These are phyloP conservation scores for Tragopan temminckii DNA, from an alignment of 2,797 vertebrate species.

Conservation along the genomic window DNA sequence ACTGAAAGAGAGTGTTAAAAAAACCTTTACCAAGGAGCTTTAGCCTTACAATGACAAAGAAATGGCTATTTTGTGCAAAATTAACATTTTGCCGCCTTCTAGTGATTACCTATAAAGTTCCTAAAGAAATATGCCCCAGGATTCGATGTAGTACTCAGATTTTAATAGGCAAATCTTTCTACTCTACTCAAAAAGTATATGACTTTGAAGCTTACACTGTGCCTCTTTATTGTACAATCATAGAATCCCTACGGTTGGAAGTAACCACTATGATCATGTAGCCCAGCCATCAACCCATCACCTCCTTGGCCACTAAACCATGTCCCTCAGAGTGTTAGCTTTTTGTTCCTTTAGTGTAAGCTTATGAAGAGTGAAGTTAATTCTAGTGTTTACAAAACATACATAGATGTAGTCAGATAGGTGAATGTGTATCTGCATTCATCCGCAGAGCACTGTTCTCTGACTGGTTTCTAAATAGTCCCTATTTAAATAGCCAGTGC, in stretches of 20 bases:
- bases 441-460: not conserved
- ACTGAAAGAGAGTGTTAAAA: not conserved
- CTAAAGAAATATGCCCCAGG: not conserved
- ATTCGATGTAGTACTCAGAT: not conserved
- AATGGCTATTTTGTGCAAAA: not conserved
- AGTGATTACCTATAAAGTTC: not conserved
- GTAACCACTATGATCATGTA: no score
- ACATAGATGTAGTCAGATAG: not conserved
- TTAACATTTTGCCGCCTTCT: not conserved
- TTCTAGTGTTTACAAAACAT: not conserved
- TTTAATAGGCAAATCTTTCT: not conserved
- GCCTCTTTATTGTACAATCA: no score
- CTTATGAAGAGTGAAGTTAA: not conserved
- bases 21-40: not conserved
- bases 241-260: no score
- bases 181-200: not conserved
- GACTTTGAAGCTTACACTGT: not conserved
- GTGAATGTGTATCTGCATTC: not conserved
- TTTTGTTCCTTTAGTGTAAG: not conserved
- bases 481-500: not conserved
- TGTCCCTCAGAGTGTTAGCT: no score
- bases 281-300: no score
- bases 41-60: not conserved
- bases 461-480: fast-evolving
- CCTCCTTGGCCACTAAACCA: no score